Evolutionary conservation across 2,113 vertebrate genomes (phyloP).

Genomic region (Lampris incognitus): DNA sequence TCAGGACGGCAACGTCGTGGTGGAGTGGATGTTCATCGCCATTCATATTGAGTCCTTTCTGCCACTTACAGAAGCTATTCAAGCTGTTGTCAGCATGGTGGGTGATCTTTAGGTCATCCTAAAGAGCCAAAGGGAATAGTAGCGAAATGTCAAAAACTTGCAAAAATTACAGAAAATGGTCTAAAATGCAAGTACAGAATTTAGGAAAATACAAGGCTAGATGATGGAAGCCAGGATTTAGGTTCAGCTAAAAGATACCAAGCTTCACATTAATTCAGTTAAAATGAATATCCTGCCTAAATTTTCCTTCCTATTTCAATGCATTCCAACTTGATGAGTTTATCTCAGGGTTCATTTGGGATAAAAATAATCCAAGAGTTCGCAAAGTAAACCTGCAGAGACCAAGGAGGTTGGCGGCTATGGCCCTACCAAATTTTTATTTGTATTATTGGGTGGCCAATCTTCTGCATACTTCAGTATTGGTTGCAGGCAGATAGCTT

Average conservation of each 20-base stretch:
- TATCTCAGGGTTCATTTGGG: too few species aligned
- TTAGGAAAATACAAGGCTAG: too few species aligned
- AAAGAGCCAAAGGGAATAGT: background rate
- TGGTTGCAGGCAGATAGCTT: too few species aligned
- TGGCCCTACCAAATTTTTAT: too few species aligned
- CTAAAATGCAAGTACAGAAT: background rate
- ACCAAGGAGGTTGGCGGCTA: too few species aligned
- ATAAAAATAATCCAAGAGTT: too few species aligned
- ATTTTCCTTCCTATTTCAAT: too few species aligned
- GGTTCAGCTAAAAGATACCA: background rate
- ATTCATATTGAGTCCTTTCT: constrained; percentile 92
- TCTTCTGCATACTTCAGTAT: too few species aligned
- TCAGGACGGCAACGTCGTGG: constrained; percentile 92
- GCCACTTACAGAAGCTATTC: constrained; percentile 97
- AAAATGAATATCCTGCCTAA: too few species aligned
- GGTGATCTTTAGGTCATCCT: constrained; percentile 94
- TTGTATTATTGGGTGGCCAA: too few species aligned
- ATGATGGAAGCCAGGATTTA: background rate
- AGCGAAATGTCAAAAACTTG: background rate
- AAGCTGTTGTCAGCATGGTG: constrained; percentile 96
- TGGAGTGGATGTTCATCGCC: constrained; percentile 90
- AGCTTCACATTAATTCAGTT: background rate
- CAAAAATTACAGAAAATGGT: background rate
- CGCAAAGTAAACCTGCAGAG: too few species aligned
- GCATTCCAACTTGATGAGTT: too few species aligned